Base-by-base conservation (phyloP, 2,113 vertebrate genomes). In the Anas platyrhynchos region DNA sequence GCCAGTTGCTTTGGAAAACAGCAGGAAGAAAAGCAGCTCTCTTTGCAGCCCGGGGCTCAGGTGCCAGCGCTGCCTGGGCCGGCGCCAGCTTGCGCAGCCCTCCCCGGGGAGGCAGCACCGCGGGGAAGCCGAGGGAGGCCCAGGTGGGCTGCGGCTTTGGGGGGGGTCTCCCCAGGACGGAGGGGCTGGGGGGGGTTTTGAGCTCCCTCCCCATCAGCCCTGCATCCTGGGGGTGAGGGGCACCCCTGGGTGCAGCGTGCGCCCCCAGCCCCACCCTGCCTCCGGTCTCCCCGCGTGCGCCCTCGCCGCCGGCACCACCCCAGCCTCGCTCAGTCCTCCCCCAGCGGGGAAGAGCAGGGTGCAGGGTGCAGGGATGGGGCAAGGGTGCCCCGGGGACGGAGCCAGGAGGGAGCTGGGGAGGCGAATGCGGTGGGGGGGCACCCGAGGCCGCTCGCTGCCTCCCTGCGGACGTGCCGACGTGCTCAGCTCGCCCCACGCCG, bases 21-120 rank as follows among this genome's bases (percentile, higher is more conserved):
- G 72, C 76, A 83, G 91, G 88, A 95, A 94, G 92, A 90, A 91
- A 96, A 93, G 92, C 90, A 83, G 88, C 88, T 85, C 90, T 84
- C 84, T 83, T 34, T 7, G 86, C 89, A 91, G 88, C 83, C 61
- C 81, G 4, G 5, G 92, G 84, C 86, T 92, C 77, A 66, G 52
- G 78, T 94, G 95, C 93, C 95, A 94, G 82, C 22, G 1, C 74
- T 20, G 82, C 74, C 69, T 81, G 93, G 93, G 83, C 65, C 55
- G 15, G 4, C 5, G 84, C 84, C 94, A 96, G 76, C 41, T 55
- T 9, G 80, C 86, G 17, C 63, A 50, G 83, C 89, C 86, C 48
- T 56, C 59, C 89, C 86, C 0, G 1, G 55, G 31, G 48, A 56
- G 32, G 58, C 65, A n/a, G 65, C 83, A 8, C 41, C 2, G 11